Base-by-base conservation (phyloP, 1,140 invertebrate species). In the Manduca sexta region DNA sequence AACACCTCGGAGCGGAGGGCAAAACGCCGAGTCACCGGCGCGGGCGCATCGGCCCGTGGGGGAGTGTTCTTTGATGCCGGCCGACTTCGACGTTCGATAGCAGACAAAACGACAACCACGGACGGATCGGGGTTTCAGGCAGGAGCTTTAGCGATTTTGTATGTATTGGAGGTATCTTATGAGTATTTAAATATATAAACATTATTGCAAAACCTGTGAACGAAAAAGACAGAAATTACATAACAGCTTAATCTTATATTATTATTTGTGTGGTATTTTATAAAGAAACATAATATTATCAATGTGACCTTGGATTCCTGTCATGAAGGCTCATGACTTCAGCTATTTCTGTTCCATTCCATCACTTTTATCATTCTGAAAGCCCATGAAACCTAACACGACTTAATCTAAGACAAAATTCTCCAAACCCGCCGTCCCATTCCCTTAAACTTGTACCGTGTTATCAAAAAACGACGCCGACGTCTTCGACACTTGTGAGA, bases 21-120 rank as follows among this genome's bases (percentile, higher is more conserved):
- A 75, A 78, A 81, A 70, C 56, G 75, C 70, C 70, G 52, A 80
- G 78, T 84, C 80, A 84, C 63, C 56, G 67, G 59, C 75, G 67
- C 75, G 52, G 74, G 67, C 77, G 64, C 69, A 69, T 52, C 53
- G 67, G 55, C 26, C 57, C 59, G 51, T 57, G 60, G 60, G 55
- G 60, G 54, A 58, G 64, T 64, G 43, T 46, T 52, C 80, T 84
- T 84, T 84, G 80, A 84, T 73, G 76, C 59, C 53, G 67, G 76
- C 78, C 78, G 78, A 81, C 76, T 75, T 81, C 76, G 71, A 79
- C 80, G 64, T 30, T 56, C 76, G 71, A 83, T 80, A 78, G 67
- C 70, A 67, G 73, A 80, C 75, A 80, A 81, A 81, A 81, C 76
- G 74, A 81, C 74, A 69, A 74, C 60, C 62, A 52, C 43, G 49